Conservation (phyloP, 2,888 invertebrate species). For the Macaria liturata region DNA sequence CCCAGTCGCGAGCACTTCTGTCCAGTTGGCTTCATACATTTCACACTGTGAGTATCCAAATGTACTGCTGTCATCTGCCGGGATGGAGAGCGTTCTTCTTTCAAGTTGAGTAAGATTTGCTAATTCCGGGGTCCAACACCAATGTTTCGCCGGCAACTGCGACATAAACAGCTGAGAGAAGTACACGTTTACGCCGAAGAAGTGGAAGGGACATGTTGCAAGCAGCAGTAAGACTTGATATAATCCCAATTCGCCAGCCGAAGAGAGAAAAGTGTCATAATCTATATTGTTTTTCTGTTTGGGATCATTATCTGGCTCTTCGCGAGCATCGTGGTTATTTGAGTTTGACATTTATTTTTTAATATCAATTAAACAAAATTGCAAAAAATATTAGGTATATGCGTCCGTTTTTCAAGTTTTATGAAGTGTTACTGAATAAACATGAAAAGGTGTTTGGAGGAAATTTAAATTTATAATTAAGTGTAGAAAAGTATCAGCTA, state of each 20-base stretch:
- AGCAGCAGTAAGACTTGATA: conserved; percentile 44
- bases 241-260: conserved; percentile 46
- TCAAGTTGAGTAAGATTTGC: conserved; percentile 40
- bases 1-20: conserved; percentile 45
- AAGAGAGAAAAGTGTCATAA: conserved; percentile 30
- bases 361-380: too few relatives aligned
- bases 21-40: conserved; percentile 56
- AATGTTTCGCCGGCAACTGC: conserved; percentile 43
- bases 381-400: too few relatives aligned
- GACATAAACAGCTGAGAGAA: conserved; percentile 46
- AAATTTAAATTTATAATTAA: too few relatives aligned
- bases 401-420: too few relatives aligned
- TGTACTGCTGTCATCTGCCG: conserved; percentile 32
- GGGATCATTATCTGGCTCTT: too few relatives aligned
- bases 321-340: too few relatives aligned
- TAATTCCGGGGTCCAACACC: conserved; percentile 48
- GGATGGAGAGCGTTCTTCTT: conserved; percentile 42
- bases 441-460: too few relatives aligned
- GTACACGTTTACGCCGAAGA: conserved; percentile 42
- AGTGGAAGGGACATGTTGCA: conserved; percentile 43
- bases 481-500: too few relatives aligned
- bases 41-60: conserved; percentile 57
- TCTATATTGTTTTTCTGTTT: too few relatives aligned
- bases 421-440: too few relatives aligned
- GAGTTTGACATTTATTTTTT: too few relatives aligned